Evolutionary conservation across 2,888 invertebrate species (phyloP), one percentile per base, ranked within the genome.

Genomic region (Furcula furcula): DNA sequence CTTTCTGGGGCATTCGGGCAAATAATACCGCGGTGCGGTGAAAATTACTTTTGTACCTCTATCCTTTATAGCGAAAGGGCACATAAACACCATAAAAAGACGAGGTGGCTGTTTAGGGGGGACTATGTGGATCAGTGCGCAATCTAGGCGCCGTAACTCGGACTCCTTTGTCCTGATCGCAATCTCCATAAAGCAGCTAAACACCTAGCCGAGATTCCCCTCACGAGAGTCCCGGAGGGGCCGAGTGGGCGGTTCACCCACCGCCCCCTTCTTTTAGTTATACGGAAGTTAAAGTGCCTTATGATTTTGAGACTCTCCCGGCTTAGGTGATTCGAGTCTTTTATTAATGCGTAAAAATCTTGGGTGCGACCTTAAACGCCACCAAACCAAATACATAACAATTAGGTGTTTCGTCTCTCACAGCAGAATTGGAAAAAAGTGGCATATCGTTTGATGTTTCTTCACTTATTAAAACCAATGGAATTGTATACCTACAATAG

Each of bases 151-250:
- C 65, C 74, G 79, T 77, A 78, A 80, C 73, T 78, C 57, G 79
- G 77, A 77, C 76, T 81, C 76, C 81, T 82, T 83, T 84, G 83
- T 84, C 80, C 84, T 76, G 81, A 78, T 83, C 75, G 83, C 83
- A 85, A 86, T 86, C 86, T 86, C 82, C 84, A 84, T 86, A 86
- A 85, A 84, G 79, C 84, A 79, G 83, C 82, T 83, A 84, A 85
- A 85, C 84, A 84, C 82, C 85, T 83, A 72, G 74, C 76, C 71
- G 76, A 75, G 82, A 74, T 75, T 75, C 76, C 65, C 72, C 76
- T 69, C 72, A 62, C 73, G 65, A 33, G 45, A 50, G 44, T 40
- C 52, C 41, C 48, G 9, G 14, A n/a, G 29, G 35, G 50, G 57
- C 60, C 55, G 55, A 45, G 47, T 40, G 46, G 42, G 46, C 41